These are phyloP conservation scores for Ictalurus furcatus DNA, from an alignment of 2,113 vertebrate species.

Conservation along the genomic window DNA sequence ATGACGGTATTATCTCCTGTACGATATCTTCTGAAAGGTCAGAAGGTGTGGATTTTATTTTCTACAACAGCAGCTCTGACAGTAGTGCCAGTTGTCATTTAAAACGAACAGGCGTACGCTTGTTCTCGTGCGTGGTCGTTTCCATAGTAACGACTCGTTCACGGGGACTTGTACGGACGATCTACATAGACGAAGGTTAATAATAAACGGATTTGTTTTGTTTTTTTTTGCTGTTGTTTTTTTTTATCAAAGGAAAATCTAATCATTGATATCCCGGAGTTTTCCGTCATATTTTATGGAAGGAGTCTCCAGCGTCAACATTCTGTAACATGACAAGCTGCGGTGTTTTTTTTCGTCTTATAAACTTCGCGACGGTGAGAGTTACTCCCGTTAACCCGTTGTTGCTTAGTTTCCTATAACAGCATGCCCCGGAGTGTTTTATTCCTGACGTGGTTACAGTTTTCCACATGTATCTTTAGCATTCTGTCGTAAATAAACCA, in stretches of 20 bases:
- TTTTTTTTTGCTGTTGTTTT: no score
- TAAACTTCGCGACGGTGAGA: not conserved
- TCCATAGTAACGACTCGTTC: not conserved
- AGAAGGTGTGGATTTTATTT: not conserved
- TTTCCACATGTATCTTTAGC: not conserved
- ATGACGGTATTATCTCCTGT: not conserved
- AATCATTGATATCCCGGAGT: no score
- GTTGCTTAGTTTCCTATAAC: not conserved
- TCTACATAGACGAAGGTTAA: not conserved
- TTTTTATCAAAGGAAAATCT: no score
- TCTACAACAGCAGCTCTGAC: not conserved
- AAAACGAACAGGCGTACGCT: not conserved
- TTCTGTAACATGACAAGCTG: no score
- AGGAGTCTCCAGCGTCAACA: no score
- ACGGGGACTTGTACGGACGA: not conserved
- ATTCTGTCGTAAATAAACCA: not conserved
- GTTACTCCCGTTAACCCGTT: not conserved
- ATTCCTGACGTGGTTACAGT: not conserved
- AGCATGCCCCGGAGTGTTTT: not conserved
- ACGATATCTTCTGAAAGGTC: not conserved
- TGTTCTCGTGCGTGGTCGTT: not conserved
- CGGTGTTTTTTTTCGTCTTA: no score
- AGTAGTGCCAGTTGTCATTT: not conserved
- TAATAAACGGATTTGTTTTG: not conserved
- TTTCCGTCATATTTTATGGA: no score